Conservation (phyloP, 2,888 invertebrate species). For the Drosophila subsilvestris region DNA sequence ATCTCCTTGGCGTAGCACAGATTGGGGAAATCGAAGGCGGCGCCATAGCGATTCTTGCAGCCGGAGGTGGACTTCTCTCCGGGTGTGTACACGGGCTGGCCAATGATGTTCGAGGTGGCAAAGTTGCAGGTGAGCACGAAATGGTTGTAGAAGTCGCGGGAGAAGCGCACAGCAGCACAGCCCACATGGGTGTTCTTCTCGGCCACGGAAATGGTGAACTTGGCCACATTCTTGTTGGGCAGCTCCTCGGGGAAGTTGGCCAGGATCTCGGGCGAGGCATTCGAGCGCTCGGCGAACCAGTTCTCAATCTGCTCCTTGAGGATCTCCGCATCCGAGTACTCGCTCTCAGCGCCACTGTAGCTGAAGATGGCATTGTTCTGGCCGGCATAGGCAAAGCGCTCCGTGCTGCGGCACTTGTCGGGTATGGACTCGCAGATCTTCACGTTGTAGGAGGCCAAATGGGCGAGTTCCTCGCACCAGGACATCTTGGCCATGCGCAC, state of each 20-base stretch:
- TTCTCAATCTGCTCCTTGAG: slow-evolving; percentile 53
- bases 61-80: slow-evolving; percentile 46
- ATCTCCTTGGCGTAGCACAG: slow-evolving; percentile 60
- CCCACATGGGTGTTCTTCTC: slow-evolving; percentile 54
- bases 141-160: slow-evolving; percentile 35
- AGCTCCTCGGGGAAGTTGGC: slow-evolving; percentile 44
- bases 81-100: slow-evolving; percentile 43
- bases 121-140: slow-evolving; percentile 57
- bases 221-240: slow-evolving; percentile 44
- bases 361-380: slow-evolving; percentile 51
- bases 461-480: slow-evolving; percentile 53
- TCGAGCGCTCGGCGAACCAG: slow-evolving; percentile 43
- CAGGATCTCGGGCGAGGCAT: slow-evolving; percentile 41
- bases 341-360: slow-evolving; percentile 46
- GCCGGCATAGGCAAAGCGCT: slow-evolving; percentile 50
- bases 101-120: slow-evolving; percentile 46
- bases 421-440: slow-evolving; percentile 46
- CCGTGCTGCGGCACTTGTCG: slow-evolving; percentile 54
- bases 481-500: slow-evolving; percentile 57
- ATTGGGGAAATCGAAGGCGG: slow-evolving; percentile 57
- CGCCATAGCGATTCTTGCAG: slow-evolving; percentile 52
- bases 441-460: slow-evolving; percentile 41
- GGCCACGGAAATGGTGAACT: slow-evolving; percentile 52
- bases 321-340: slow-evolving; percentile 48
- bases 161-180: slow-evolving; percentile 48